phyloP scores from a whole-genome alignment of 2,113 vertebrate genomes.

The Muscicapa adusta region DNA sequence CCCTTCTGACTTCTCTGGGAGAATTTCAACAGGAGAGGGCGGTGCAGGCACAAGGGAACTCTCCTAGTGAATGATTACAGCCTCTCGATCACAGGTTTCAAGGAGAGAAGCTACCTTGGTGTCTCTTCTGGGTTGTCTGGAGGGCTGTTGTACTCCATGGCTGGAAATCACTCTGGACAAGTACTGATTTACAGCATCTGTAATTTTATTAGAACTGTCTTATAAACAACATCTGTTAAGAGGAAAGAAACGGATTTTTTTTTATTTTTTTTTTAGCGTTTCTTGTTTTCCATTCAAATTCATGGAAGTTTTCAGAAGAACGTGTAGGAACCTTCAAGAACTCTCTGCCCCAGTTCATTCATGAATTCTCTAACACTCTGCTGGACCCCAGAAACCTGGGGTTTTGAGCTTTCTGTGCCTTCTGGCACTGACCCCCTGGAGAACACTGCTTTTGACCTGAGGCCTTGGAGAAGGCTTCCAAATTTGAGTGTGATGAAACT shows the following conservation, averaged over 20 bases:
- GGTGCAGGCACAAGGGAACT: neutral
- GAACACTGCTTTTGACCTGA: no score
- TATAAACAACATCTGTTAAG: neutral
- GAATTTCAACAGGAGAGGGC: conserved; percentile 8
- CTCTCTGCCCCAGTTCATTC: accelerated
- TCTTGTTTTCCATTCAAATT: neutral
- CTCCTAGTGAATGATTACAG: neutral
- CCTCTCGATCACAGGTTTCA: neutral
- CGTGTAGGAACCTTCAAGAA: neutral
- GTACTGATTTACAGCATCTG: neutral
- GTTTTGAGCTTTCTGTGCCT: no score
- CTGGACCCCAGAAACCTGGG: no score
- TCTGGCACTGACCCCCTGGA: no score
- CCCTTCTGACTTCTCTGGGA: neutral
- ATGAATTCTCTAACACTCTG: neutral
- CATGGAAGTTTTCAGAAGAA: neutral
- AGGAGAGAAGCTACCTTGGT: neutral
- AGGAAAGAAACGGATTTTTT: neutral
- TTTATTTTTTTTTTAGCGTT: neutral
- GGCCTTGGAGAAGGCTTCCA: no score
- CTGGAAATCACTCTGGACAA: neutral
- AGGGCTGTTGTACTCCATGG: neutral
- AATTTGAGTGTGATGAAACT: no score
- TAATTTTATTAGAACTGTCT: neutral
- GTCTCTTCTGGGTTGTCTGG: neutral